phyloP scores from a whole-genome alignment of 2,888 invertebrate species.

The Hypolimnas misippus region DNA sequence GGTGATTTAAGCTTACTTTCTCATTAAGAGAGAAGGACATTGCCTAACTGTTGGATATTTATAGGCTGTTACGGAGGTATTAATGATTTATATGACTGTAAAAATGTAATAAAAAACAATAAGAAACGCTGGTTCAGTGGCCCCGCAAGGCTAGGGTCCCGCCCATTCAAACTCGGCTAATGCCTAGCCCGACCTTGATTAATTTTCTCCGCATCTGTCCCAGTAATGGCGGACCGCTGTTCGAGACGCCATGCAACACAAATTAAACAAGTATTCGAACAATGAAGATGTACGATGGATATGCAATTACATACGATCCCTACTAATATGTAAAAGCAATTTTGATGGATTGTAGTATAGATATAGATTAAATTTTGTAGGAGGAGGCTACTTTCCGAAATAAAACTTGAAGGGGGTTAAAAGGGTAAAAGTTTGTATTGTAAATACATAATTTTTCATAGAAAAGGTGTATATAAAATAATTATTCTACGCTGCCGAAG shows the following conservation, averaged over 20 bases:
- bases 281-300: not conserved
- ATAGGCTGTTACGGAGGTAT: no score
- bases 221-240: slow-evolving; percentile 37
- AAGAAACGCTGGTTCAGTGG: slow-evolving; percentile 41
- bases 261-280: slow-evolving; percentile 49
- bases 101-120: no score
- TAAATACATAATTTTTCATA: no score
- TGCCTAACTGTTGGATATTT: no score
- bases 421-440: no score
- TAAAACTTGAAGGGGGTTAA: no score
- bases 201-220: slow-evolving; percentile 60
- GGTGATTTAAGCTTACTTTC: no score
- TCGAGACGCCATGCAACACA: slow-evolving; percentile 39
- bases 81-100: no score
- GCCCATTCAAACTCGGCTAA: slow-evolving; percentile 61
- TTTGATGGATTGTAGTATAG: not conserved
- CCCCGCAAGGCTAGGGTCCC: slow-evolving; percentile 50
- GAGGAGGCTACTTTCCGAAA: no score
- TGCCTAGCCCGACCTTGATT: slow-evolving; percentile 67
- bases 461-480: no score
- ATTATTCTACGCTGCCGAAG: no score
- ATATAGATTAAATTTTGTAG: not conserved
- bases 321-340: not conserved
- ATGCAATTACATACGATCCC: not conserved
- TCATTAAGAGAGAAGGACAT: no score